Base-by-base conservation (phyloP, 2,888 invertebrate species). In the Geotrupes spiniger region DNA sequence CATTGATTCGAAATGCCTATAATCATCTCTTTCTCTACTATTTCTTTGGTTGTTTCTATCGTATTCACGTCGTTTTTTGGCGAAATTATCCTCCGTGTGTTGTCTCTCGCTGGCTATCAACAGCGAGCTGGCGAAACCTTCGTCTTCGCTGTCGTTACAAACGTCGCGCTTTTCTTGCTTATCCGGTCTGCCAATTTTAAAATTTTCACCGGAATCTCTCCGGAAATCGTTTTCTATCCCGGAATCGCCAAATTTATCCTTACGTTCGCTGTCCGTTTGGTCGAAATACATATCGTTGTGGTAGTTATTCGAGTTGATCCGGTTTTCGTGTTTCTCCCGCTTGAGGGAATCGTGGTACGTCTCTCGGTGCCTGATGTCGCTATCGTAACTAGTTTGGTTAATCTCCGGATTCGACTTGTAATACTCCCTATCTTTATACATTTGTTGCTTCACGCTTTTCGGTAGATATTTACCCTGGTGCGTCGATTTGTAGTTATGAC, bases 191-290 rank as follows among this genome's bases (percentile, higher is more conserved):
- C 57, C 39, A 1, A 53, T 58, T 49, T 46, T 71, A 65, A 53
- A 75, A 66, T 62, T 75, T 66, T 68, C 76, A 58, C 74, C 75
- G 0, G 86, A 85, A 61, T 87, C 87, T 53, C 87, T 80, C 42
- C 87, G 79, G 61, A 86, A 86, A 68, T 89, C 89, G 58, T 89
- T 88, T 64, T 89, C 89, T 54, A 89, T 89, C 0, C 89, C 89
- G 0, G 89, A 89, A 72, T 89, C 89, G 2, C 83, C 84, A 42
- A 85, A 74, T 43, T 83, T 77, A 61, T 81, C 85, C 57, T 82
- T 83, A 5, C 77, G 67, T 49, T 78, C 78, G 21, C 68, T 67
- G 53, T 76, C 76, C 50, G 75, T 75, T 5, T 52, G 76, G 72
- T 54, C 77, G 70, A 61, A 69, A 66, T 62, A 78, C 68, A 49